A percentile compares a stretch with the other conserved stretches of the same genome.
These are phyloP conservation scores for Oceanodroma leucorhoa DNA, from an alignment of 2,797 vertebrate species.

Conservation along the genomic window DNA sequence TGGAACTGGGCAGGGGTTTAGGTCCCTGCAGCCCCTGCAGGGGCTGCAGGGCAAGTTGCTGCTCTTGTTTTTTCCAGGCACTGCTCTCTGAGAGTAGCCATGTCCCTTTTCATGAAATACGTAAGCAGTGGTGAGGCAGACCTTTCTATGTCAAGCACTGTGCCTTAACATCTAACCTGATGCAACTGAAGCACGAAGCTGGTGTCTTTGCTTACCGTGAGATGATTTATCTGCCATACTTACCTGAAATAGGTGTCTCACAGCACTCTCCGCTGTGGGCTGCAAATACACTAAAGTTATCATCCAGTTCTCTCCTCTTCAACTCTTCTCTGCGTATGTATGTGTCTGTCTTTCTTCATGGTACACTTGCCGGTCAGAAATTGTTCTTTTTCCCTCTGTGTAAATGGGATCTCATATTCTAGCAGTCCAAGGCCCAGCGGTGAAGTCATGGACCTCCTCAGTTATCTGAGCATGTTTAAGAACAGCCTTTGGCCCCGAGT, in stretches of 20 bases:
- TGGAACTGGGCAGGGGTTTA: neutral
- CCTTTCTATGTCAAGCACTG: neutral
- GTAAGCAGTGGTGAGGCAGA: neutral
- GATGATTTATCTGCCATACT: neutral
- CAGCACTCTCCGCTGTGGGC: neutral
- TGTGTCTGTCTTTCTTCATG: fast-evolving
- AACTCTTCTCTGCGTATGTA: fast-evolving
- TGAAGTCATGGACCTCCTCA: neutral
- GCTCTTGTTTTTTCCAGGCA: neutral
- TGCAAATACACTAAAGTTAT: neutral
- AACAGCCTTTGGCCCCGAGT: neutral
- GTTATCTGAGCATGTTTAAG: neutral
- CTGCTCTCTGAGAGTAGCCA: no score
- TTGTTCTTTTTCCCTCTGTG: neutral
- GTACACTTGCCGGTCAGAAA: neutral
- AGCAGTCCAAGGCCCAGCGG: neutral
- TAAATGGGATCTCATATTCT: fast-evolving
- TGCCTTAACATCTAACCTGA: no score
- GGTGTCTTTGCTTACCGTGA: neutral
- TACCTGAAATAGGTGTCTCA: neutral
- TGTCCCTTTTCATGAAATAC: fast-evolving
- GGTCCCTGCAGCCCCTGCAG: no score
- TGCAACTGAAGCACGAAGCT: fast-evolving
- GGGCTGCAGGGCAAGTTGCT: neutral
- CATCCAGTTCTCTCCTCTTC: neutral